Conservation (phyloP, 2,888 invertebrate genomes). For the Eupeodes latifasciatus region DNA sequence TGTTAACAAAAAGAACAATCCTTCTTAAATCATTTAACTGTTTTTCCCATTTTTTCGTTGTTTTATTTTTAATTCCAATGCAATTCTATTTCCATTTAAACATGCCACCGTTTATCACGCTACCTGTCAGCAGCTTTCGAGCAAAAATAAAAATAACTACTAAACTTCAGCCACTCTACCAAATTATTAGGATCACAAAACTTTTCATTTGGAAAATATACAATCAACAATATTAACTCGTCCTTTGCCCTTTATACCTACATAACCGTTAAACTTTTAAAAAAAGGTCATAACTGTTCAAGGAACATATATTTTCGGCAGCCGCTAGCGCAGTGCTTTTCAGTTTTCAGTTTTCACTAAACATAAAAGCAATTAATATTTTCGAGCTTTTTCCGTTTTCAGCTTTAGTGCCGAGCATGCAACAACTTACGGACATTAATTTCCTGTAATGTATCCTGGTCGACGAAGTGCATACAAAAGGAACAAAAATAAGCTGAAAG, state of each 20-base stretch:
- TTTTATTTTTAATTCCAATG: background rate
- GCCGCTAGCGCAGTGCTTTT: conserved; percentile 4
- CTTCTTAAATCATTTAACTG: conserved; percentile 15
- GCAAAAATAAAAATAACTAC: conserved; percentile 8
- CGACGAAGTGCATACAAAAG: conserved; percentile 43
- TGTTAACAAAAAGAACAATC: background rate
- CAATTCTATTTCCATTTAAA: conserved; percentile 46
- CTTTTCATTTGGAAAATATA: conserved; percentile 43
- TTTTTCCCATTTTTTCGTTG: background rate
- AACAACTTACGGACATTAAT: conserved; percentile 75
- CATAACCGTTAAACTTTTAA: conserved; percentile 35
- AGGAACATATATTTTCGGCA: conserved; percentile 66
- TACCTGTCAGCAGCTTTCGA: conserved; percentile 46
- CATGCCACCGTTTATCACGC: conserved; percentile 66
- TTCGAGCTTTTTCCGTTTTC: conserved; percentile 71
- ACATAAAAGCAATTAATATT: conserved; percentile 75
- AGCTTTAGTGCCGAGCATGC: conserved; percentile 67
- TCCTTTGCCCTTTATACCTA: conserved; percentile 8
- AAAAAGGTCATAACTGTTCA: conserved; percentile 58
- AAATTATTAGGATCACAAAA: conserved; percentile 3
- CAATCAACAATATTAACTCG: conserved; percentile 24
- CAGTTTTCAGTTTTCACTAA: conserved; percentile 33
- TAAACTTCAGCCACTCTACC: conserved; percentile 14
- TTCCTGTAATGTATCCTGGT: conserved; percentile 69
- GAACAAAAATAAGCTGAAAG: background rate